Percentiles rank a stretch among this genome's conserved stretches.
Conservation (phyloP, 1,140 invertebrate species). For the Zeugodacus cucurbitae region DNA sequence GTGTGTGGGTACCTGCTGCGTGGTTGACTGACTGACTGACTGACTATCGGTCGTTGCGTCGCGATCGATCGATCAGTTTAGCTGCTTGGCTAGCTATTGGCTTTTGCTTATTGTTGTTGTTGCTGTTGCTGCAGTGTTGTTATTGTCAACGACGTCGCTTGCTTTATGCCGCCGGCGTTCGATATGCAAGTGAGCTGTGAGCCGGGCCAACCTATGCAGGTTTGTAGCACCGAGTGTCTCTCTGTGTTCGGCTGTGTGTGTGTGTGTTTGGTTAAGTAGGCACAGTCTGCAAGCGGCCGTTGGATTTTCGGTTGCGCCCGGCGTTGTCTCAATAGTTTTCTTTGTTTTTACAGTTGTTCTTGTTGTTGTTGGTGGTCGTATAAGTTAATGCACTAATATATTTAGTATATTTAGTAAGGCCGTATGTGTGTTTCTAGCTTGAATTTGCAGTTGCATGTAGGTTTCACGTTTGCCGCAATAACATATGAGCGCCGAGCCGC, state of each 20-base stretch:
- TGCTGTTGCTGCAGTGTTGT: neutral
- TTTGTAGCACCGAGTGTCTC: neutral
- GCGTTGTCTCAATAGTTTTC: neutral
- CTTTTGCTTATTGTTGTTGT: neutral
- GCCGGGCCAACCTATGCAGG: neutral
- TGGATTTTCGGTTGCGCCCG: neutral
- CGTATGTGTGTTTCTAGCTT: neutral
- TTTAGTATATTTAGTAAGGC: neutral
- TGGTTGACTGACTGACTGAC: neutral
- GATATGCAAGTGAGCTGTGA: neutral
- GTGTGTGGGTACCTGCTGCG: constrained; percentile 26
- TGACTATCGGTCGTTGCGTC: neutral
- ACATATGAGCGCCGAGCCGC: neutral
- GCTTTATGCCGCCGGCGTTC: neutral
- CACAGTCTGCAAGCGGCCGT: neutral
- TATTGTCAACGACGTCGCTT: neutral
- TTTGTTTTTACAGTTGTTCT: neutral
- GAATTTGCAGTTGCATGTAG: neutral
- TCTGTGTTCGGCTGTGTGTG: neutral
- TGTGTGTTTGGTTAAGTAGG: neutral
- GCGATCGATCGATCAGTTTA: neutral
- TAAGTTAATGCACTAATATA: neutral
- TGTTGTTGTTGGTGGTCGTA: neutral
- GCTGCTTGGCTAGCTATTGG: neutral
- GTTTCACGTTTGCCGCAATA: neutral